Evolutionary conservation across 2,888 invertebrate species (phyloP).

Genomic region (Clunio marinus): DNA sequence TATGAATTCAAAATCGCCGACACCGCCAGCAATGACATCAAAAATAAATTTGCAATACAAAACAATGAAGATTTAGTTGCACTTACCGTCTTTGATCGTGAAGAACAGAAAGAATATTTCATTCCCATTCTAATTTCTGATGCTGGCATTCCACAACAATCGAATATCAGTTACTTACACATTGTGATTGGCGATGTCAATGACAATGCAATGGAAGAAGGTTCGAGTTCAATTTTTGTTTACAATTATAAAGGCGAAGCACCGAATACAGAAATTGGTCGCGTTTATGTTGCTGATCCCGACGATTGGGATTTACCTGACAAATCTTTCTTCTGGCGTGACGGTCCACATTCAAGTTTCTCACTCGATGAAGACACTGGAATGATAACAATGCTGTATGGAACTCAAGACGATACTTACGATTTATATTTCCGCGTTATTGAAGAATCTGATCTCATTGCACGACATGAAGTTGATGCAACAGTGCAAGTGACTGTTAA

Average conservation of each 20-base stretch:
- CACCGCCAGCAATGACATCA: conserved; percentile 63
- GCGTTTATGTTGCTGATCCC: conserved; percentile 77
- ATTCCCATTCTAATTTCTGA: conserved; percentile 89
- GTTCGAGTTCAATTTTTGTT: conserved; percentile 85
- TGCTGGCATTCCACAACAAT: conserved; percentile 65
- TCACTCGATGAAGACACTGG: conserved; percentile 71
- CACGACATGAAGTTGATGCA: conserved; percentile 69
- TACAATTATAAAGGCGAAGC: conserved; percentile 89
- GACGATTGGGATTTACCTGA: conserved; percentile 97
- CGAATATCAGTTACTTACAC: conserved; percentile 76
- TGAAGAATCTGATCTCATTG: conserved; percentile 58
- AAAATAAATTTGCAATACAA: conserved; percentile 66
- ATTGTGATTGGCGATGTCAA: conserved; percentile 93
- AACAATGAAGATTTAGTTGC: conserved; percentile 67
- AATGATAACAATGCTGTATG: conserved; percentile 80
- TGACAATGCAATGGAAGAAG: conserved; percentile 85
- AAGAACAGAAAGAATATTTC: conserved; percentile 77
- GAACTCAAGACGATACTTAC: conserved; percentile 72
- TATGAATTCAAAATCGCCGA: conserved; percentile 51
- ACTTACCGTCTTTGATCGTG: conserved; percentile 75
- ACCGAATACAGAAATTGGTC: conserved; percentile 68
- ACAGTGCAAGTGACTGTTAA: conserved; percentile 83
- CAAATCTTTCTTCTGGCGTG: conserved; percentile 75
- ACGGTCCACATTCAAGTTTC: conserved; percentile 60
- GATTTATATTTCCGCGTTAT: conserved; percentile 68